Percentiles rank a stretch among this genome's conserved stretches.
These are phyloP conservation scores for Merodon equestris DNA, from an alignment of 2,888 invertebrate species.

Conservation along the genomic window DNA sequence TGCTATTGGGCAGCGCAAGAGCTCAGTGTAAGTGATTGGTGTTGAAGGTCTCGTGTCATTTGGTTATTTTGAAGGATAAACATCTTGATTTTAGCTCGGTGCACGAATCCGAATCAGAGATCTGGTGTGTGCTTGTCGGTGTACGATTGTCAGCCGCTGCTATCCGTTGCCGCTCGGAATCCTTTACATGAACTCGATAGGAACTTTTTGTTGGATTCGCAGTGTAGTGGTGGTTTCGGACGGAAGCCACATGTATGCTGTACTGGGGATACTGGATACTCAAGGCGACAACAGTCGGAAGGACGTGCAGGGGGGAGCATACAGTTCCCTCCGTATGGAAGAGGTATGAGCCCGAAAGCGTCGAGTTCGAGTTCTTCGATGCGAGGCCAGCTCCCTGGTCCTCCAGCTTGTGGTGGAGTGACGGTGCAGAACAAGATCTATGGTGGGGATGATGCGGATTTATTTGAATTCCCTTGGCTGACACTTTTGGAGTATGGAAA, in stretches of 20 bases:
- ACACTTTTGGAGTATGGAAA: constrained; percentile 82
- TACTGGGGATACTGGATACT: constrained; percentile 73
- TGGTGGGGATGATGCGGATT: constrained; percentile 81
- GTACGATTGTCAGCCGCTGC: constrained; percentile 74
- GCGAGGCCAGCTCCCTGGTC: constrained; percentile 69
- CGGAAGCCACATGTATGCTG: constrained; percentile 75
- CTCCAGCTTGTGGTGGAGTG: constrained; percentile 75
- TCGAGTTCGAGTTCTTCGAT: background rate
- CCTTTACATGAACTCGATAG: constrained; percentile 71
- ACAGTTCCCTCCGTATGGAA: constrained; percentile 27
- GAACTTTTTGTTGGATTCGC: constrained; percentile 73
- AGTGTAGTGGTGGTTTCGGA: constrained; percentile 72
- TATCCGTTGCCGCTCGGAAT: constrained; percentile 71
- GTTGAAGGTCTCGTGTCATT: background rate
- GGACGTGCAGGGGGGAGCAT: constrained; percentile 29
- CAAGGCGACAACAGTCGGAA: constrained; percentile 34
- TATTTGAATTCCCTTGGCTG: constrained; percentile 87
- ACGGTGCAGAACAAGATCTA: constrained; percentile 81
- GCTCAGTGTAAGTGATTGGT: constrained; percentile 70
- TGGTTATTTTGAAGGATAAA: background rate
- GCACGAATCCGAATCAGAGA: constrained; percentile 79
- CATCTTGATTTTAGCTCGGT: constrained; percentile 77
- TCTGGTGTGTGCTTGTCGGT: constrained; percentile 75
- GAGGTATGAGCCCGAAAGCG: constrained; percentile 12
- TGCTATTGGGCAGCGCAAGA: constrained; percentile 47